Percentiles rank a stretch among this genome's conserved stretches.
Evolutionary conservation across 1,140 invertebrate genomes (phyloP).

Genomic region (Maniola jurtina): DNA sequence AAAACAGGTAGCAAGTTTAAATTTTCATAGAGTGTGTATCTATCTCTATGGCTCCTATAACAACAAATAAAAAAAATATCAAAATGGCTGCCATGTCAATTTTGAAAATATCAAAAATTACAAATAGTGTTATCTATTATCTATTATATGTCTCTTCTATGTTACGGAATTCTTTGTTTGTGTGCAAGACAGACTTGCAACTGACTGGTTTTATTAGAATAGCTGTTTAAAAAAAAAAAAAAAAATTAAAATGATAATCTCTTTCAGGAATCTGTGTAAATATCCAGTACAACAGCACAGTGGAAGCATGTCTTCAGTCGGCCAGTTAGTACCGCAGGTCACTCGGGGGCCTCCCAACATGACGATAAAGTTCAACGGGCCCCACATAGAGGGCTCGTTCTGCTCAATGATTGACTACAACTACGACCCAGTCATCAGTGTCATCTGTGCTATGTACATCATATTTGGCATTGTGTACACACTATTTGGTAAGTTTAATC

Average conservation of each 20-base stretch:
- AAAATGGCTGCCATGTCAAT: too few species aligned
- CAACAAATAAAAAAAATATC: too few species aligned
- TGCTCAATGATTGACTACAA: conserved; percentile 70
- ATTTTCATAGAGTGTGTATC: too few species aligned
- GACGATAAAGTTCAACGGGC: conserved; percentile 60
- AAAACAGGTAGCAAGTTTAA: too few species aligned
- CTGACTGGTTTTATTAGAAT: too few species aligned
- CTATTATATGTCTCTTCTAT: too few species aligned
- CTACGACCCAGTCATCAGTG: conserved; percentile 67
- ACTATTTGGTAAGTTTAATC: conserved; percentile 77
- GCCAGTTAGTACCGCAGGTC: conserved; percentile 69
- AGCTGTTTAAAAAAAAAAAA: too few species aligned
- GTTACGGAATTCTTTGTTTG: too few species aligned
- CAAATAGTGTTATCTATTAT: too few species aligned
- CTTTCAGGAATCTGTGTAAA: conserved; percentile 24
- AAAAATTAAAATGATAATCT: not conserved
- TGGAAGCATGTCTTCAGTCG: conserved; percentile 62
- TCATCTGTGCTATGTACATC: conserved; percentile 76
- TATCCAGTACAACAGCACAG: conserved; percentile 1
- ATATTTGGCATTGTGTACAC: conserved; percentile 82
- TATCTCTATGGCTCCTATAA: too few species aligned
- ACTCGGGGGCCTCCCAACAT: conserved; percentile 63
- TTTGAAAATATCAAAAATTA: too few species aligned
- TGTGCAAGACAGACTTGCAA: too few species aligned
- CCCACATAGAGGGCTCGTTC: conserved; percentile 68